Base-by-base conservation (phyloP, 2,113 vertebrate genomes). In the Barnardius zonarius region DNA sequence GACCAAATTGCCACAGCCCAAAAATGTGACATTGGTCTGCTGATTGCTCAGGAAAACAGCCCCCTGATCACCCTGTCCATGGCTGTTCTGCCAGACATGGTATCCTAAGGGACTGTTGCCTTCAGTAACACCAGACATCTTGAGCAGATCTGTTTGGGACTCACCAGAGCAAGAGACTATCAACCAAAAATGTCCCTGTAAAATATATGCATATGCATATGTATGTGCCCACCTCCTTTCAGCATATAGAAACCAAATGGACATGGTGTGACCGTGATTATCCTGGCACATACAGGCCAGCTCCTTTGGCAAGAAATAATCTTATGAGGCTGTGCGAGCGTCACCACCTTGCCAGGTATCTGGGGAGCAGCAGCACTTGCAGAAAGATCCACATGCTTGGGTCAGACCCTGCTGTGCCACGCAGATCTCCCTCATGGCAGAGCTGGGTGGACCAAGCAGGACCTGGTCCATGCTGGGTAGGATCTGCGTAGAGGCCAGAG, bases 361-460 rank as follows among this genome's bases (percentile, higher is more conserved):
- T n/a, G 35, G 39, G 49, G 39, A 79, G 48, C 67, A 37, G 35
- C 17, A 62, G 22, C 4, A 0, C 43, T 6, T 24, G 28, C 1
- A 2, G 24, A 19, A 33, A 37, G 25, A 55, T 48, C 17, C 41
- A 19, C 2, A 0, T 16, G 19, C 16, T 63, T 6, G 0, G 41
- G 68, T 9, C 4, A 2, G 55, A 25, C 13, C 10, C 3, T 1
- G 17, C 59, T 35, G 28, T 54, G 70, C 41, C 9, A 2, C 11
- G 49, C 51, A 68, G 68, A 22, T 19, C 9, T 13, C 51, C 46
- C 49, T 35, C 27, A 3, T 0, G 13, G 43, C 23, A 23, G 28
- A 77, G 52, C 44, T 2, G 4, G 33, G 39, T 18, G 24, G 4
- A 17, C 17, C 1, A 1, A 86, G 62, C 31, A 68, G 63, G 31